Percentiles rank a stretch among this genome's conserved stretches.
These are phyloP conservation scores for Nesogale talazaci DNA, from an alignment of 2,113 vertebrate genomes.

Conservation along the genomic window DNA sequence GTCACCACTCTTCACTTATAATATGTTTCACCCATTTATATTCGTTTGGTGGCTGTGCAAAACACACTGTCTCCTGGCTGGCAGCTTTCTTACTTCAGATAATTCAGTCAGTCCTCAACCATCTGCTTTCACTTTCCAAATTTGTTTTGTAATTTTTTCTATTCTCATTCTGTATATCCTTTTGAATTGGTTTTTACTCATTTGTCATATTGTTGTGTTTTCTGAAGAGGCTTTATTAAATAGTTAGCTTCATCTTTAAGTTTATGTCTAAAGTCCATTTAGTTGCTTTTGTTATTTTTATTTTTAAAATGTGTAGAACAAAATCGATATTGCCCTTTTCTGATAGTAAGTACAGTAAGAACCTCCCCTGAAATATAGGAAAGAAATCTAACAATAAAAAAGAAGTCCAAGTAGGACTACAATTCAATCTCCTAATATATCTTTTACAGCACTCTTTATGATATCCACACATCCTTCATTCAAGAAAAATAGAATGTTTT, in stretches of 20 bases:
- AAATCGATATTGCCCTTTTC: background rate
- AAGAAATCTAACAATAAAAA: background rate
- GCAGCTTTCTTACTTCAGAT: background rate
- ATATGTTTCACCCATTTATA: background rate
- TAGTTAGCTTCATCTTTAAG: background rate
- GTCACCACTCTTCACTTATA: background rate
- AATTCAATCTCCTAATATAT: background rate
- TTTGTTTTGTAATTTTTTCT: background rate
- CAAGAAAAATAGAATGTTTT: background rate
- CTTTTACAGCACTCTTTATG: background rate
- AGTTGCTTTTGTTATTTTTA: background rate
- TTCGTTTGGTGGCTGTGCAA: background rate
- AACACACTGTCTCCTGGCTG: background rate
- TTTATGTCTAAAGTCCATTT: background rate
- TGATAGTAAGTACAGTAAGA: slow-evolving; percentile 7
- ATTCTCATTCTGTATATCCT: background rate
- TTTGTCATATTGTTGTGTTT: background rate
- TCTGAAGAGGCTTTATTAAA: background rate
- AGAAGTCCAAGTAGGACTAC: background rate
- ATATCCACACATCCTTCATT: background rate
- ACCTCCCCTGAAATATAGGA: background rate
- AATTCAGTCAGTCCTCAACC: background rate
- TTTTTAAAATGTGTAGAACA: background rate
- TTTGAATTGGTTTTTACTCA: background rate
- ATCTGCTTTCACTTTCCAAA: background rate